phyloP scores from a whole-genome alignment of 2,888 invertebrate species.

The Epirrhoe alternata region DNA sequence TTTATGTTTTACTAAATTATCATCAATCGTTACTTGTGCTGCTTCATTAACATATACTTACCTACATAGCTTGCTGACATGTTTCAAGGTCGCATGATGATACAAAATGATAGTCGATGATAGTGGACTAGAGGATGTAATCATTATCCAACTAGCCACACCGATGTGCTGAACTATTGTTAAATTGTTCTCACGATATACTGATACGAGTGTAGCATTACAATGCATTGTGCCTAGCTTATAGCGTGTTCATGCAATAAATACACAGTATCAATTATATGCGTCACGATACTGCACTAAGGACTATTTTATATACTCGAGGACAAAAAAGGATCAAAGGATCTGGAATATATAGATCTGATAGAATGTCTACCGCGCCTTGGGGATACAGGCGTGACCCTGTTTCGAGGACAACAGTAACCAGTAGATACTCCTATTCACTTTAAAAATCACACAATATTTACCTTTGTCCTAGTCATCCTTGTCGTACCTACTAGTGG shows the following conservation, averaged over 20 bases:
- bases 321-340: too few species aligned
- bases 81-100: conserved; percentile 20
- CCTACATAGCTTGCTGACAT: conserved; percentile 10
- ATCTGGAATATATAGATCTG: background rate
- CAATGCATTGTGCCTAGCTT: conserved; percentile 5
- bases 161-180: conserved; percentile 58
- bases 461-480: background rate
- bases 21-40: background rate
- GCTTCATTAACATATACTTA: background rate
- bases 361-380: too few species aligned
- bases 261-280: conserved; percentile 1
- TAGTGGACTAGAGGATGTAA: conserved; percentile 59
- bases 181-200: conserved; percentile 57
- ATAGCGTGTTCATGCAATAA: conserved; percentile 6
- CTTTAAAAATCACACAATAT: background rate
- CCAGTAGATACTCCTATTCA: too few species aligned
- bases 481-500: too few species aligned
- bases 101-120: conserved; percentile 31
- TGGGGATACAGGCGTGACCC: too few species aligned
- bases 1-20: background rate
- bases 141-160: conserved; percentile 68
- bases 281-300: background rate
- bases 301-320: background rate
- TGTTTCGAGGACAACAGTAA: too few species aligned
- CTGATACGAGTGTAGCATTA: conserved; percentile 37